Evolutionary conservation across 2,888 invertebrate species (phyloP).

Genomic region (Lysandra coridon): DNA sequence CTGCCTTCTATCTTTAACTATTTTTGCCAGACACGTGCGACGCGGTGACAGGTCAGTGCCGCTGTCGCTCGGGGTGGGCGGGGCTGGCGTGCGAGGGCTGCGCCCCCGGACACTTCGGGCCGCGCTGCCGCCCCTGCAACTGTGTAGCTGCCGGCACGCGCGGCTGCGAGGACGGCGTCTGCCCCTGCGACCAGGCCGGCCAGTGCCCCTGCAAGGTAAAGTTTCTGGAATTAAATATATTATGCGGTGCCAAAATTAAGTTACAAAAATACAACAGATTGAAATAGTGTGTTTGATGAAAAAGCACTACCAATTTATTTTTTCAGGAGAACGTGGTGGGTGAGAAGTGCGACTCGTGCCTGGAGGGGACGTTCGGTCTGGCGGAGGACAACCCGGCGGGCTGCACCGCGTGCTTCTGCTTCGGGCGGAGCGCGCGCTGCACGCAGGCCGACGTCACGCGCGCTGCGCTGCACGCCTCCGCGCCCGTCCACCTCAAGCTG

Average conservation of each 20-base stretch:
- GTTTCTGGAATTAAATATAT: background rate
- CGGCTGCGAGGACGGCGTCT: slow-evolving; percentile 79
- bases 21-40: slow-evolving; percentile 80
- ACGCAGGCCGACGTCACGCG: slow-evolving; percentile 90
- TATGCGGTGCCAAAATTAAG: too few species aligned
- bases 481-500: slow-evolving; percentile 75
- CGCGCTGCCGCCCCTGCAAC: slow-evolving; percentile 91
- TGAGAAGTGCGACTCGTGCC: slow-evolving; percentile 90
- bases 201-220: slow-evolving; percentile 93
- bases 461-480: slow-evolving; percentile 86
- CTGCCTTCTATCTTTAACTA: background rate
- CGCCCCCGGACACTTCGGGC: slow-evolving; percentile 91
- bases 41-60: slow-evolving; percentile 85
- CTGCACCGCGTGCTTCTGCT: slow-evolving; percentile 98
- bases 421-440: slow-evolving; percentile 91
- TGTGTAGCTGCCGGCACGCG: slow-evolving; percentile 88
- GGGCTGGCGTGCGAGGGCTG: slow-evolving; percentile 91
- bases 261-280: background rate
- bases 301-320: background rate
- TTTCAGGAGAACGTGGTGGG: slow-evolving; percentile 90
- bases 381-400: slow-evolving; percentile 88
- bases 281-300: background rate
- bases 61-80: slow-evolving; percentile 86
- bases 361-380: slow-evolving; percentile 92
- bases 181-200: slow-evolving; percentile 87